Evolutionary conservation across 2,797 vertebrate species (phyloP).

Genomic region (Brachymystax lenok): DNA sequence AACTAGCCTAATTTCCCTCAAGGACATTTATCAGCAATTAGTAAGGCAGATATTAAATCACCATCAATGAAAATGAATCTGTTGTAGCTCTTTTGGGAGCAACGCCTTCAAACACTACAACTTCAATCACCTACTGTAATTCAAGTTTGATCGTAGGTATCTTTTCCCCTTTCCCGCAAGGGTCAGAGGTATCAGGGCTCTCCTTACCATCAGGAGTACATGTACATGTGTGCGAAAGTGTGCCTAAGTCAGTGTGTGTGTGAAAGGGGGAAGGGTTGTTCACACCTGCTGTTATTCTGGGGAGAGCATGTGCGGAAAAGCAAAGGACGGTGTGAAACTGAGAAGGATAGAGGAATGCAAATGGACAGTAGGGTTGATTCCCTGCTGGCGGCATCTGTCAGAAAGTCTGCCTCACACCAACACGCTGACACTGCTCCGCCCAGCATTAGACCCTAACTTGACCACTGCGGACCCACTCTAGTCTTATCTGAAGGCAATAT

Average conservation of each 20-base stretch:
- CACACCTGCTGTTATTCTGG: constrained; percentile 2
- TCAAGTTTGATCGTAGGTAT: not conserved
- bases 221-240: not conserved
- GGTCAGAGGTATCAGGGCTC: not conserved
- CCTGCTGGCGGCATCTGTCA: constrained; percentile 16
- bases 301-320: not conserved
- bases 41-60: not conserved
- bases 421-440: constrained; percentile 25
- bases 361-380: constrained; percentile 11
- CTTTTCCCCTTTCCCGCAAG: not conserved
- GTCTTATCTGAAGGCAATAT: not conserved
- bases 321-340: not conserved
- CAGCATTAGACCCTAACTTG: not conserved
- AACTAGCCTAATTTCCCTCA: no score
- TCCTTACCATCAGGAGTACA: not conserved
- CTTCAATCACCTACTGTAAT: not conserved
- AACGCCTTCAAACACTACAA: no score
- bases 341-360: constrained; percentile 13
- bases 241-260: constrained; percentile 5
- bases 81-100: no score
- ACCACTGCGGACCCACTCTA: not conserved
- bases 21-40: no score
- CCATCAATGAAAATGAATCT: not conserved
- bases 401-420: constrained; percentile 23
- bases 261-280: not conserved